Conservation (phyloP, 2,888 invertebrate genomes). For the Caenorhabditis becei region DNA sequence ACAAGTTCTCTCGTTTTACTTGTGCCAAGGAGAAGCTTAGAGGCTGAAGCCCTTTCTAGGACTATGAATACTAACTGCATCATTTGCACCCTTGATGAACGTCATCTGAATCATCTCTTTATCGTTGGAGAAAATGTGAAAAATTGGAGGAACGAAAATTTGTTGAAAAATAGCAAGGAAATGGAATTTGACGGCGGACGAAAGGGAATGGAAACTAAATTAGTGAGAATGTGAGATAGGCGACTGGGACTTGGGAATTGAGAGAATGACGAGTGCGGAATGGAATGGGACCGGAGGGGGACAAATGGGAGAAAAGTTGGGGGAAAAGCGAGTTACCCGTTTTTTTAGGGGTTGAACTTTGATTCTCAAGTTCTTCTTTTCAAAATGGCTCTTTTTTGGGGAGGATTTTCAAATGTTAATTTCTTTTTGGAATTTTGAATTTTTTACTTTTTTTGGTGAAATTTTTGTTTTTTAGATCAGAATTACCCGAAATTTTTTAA, state of each 20-base stretch:
- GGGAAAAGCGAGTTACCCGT: background rate
- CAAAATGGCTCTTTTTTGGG: background rate
- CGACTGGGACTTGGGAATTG: conserved; percentile 5
- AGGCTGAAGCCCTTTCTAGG: background rate
- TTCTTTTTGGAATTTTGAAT: too few relatives aligned
- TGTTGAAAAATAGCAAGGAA: background rate
- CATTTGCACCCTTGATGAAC: background rate
- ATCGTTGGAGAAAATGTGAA: background rate
- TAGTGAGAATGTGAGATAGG: conserved; percentile 2
- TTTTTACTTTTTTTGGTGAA: too few relatives aligned
- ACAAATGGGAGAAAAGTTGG: background rate
- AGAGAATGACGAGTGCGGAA: background rate
- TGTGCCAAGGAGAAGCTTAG: background rate
- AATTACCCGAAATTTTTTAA: too few relatives aligned
- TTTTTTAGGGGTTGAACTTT: background rate
- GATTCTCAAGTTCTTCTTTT: background rate
- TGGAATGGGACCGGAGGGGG: conserved; percentile 2
- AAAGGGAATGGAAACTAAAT: conserved; percentile 1
- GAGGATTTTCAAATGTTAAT: too few relatives aligned
- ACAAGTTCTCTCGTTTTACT: background rate
- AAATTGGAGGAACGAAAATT: background rate
- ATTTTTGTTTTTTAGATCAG: too few relatives aligned
- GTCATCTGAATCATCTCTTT: background rate
- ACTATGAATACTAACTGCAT: conserved; percentile 13
- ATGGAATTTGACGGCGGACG: background rate